Base-by-base conservation (phyloP, 1,140 invertebrate species). In the Parapsyche elsis region DNA sequence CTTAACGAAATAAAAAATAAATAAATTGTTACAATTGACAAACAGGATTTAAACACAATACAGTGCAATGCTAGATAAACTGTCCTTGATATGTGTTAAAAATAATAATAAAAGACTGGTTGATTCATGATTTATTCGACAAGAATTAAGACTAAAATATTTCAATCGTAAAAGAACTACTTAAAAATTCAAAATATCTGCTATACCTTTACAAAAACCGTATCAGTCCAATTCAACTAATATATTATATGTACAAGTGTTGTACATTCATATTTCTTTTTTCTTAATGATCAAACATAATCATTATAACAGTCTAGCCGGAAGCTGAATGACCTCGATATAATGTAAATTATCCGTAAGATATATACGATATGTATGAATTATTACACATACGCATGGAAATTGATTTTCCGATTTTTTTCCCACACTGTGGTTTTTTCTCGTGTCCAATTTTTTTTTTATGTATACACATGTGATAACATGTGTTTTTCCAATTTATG, bases 221-320 rank as follows among this genome's bases (percentile, higher is more conserved):
- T 38, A 38, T 4, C 30, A 38, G 7, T 1, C 30, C 30, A 38
- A 38, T 38, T 38, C 30, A 4, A 38, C 30, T n/a, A 38, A 38
- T 38, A 38, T 38, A 38, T 38, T 38, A 38, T 38, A 4, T 7
- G 30, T 38, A 38, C 7, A n/a, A n/a, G 10, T 53, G 10, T 5
- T 53, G 12, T 53, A 53, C 12, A 53, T 53, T 1, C n/a, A n/a
- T n/a, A n/a, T n/a, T n/a, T n/a, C n/a, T n/a, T 53, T 16, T 53
- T 16, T 53, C 10, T 16, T 67, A 23, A 67, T 16, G 19, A 67
- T 67, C 10, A 23, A 23, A 26, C 14, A 16, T 19, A 77, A 77
- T 64, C 53, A 76, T 76, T 76, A 76, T 77, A 49, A 64, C 57
- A 59, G 64, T 30, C 45, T 64, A 64, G 59, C 75, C 75, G 75